Conservation (phyloP, 2,797 vertebrate species). For the Limnodromus scolopaceus region DNA sequence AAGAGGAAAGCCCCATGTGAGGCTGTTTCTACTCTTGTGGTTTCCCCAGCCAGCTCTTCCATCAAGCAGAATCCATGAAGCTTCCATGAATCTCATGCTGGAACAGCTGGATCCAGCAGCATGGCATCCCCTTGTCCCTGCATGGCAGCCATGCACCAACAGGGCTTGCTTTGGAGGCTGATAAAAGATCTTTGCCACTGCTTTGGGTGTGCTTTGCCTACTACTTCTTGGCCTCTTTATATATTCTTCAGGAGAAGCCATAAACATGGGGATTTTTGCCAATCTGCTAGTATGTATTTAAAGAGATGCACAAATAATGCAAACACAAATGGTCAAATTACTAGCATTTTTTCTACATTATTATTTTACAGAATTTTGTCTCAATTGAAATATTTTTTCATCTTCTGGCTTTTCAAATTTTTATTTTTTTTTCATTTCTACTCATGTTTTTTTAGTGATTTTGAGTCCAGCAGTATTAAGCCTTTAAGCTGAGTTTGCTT, state of each 20-base stretch:
- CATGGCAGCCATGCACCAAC: rapidly evolving
- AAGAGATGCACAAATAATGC: neutral
- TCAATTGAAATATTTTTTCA: neutral
- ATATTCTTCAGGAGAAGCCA: neutral
- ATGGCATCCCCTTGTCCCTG: rapidly evolving
- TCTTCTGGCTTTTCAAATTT: neutral
- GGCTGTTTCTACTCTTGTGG: neutral
- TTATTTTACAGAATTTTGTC: neutral
- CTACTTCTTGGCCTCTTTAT: neutral
- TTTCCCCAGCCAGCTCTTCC: neutral
- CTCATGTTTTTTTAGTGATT: neutral
- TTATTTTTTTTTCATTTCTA: neutral
- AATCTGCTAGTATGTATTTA: neutral
- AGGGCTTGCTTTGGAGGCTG: neutral
- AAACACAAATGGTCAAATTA: neutral
- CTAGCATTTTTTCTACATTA: neutral
- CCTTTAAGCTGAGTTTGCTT: conserved; percentile 3
- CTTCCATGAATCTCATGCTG: too few species aligned
- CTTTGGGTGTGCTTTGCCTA: neutral
- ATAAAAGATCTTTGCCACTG: neutral
- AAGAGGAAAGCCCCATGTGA: neutral
- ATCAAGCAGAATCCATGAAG: neutral
- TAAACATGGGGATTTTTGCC: neutral
- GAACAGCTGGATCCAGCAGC: neutral
- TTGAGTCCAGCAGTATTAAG: neutral